Conservation (phyloP, 35 echinoderm and acorn worm genomes). For the Lytechinus variegatus region DNA sequence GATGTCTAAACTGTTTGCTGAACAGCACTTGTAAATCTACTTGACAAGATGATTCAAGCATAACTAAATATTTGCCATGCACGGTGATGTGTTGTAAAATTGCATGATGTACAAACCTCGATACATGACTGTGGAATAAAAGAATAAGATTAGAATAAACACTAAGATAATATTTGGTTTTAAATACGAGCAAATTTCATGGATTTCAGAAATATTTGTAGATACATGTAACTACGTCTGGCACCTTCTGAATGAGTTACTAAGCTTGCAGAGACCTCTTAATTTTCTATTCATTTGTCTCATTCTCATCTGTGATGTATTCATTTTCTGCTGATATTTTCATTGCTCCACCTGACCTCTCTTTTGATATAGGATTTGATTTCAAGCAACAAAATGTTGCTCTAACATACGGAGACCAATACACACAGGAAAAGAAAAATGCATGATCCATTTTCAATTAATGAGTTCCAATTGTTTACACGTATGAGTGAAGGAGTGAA, state of each 20-base stretch:
- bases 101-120: background rate
- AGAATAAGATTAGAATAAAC: background rate
- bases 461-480: too few relatives aligned
- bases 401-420: too few relatives aligned
- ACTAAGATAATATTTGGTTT: background rate
- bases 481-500: too few relatives aligned
- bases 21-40: background rate
- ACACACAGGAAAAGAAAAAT: too few relatives aligned
- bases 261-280: too few relatives aligned
- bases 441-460: too few relatives aligned
- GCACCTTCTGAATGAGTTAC: too few relatives aligned
- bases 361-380: too few relatives aligned
- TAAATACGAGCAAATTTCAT: background rate
- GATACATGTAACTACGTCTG: background rate
- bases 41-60: background rate
- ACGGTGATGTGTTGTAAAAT: background rate
- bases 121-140: conserved; percentile 29
- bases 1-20: background rate
- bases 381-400: too few relatives aligned
- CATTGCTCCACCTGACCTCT: too few relatives aligned
- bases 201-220: background rate
- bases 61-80: background rate
- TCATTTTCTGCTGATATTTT: background rate
- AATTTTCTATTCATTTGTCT: background rate
- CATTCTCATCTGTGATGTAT: background rate